Conservation (phyloP, 2,113 vertebrate genomes). For the Macrotus californicus region DNA sequence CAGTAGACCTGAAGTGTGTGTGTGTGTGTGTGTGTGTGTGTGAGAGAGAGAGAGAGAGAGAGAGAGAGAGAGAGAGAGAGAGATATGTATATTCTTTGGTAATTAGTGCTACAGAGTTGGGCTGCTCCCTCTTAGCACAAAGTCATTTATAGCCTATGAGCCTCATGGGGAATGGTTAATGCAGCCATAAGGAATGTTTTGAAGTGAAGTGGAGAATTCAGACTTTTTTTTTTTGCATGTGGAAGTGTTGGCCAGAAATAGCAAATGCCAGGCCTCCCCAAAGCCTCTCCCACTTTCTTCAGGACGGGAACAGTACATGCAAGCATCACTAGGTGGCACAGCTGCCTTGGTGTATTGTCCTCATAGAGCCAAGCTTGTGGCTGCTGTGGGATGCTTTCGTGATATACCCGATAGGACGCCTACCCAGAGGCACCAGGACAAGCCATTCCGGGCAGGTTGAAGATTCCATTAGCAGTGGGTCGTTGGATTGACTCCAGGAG, state of each 20-base stretch:
- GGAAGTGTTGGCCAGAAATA: not conserved
- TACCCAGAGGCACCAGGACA: not conserved
- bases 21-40: not conserved
- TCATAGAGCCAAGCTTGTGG: not conserved
- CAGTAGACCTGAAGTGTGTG: not conserved
- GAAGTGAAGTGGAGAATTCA: not conserved
- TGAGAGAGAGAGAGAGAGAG: too few species aligned
- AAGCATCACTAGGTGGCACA: conserved; percentile 81
- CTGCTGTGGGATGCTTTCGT: not conserved
- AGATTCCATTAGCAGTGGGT: not conserved
- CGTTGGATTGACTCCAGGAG: not conserved
- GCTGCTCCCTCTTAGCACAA: not conserved
- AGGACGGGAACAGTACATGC: conserved; percentile 65
- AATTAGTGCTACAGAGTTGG: not conserved
- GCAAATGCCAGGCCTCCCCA: not conserved
- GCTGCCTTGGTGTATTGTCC: conserved; percentile 71
- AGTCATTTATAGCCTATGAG: not conserved
- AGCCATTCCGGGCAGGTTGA: not conserved
- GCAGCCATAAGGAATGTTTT: not conserved
- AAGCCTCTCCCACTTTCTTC: not conserved
- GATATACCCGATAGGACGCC: not conserved
- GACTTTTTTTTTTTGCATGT: not conserved
- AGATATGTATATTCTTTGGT: not conserved
- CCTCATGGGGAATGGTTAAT: not conserved
- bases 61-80: too few species aligned